A percentile compares a stretch with the other conserved stretches of the same genome.
phyloP scores from a whole-genome alignment of 2,797 vertebrate species.

The Melanotaenia maccullochi region DNA sequence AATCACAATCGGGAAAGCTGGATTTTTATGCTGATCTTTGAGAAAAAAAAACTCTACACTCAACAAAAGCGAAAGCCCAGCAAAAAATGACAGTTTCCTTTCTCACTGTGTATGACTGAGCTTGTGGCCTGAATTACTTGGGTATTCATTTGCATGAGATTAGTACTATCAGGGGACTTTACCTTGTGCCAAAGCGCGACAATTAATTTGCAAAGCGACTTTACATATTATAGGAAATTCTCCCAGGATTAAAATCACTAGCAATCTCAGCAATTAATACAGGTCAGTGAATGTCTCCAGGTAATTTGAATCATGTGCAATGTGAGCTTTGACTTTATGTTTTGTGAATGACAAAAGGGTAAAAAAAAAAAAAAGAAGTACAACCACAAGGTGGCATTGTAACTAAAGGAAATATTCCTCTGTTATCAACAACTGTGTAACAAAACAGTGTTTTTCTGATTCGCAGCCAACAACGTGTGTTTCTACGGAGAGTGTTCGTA shows the following conservation, averaged over 20 bases:
- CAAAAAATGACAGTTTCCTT: conserved; percentile 21
- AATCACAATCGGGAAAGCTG: not conserved
- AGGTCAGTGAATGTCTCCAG: conserved; percentile 41
- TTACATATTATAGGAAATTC: conserved; percentile 52
- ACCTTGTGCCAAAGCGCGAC: conserved; percentile 34
- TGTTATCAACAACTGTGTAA: not conserved
- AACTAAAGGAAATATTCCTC: not conserved
- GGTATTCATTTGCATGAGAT: conserved; percentile 58
- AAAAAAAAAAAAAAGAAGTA: not conserved
- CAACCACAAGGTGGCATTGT: not conserved
- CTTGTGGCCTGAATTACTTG: conserved; percentile 38
- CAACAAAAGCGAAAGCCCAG: conserved; percentile 18
- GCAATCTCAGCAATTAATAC: conserved; percentile 60
- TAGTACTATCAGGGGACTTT: conserved; percentile 59
- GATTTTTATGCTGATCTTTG: conserved; percentile 5
- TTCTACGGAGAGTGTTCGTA: conserved; percentile 99
- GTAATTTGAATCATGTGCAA: conserved; percentile 36
- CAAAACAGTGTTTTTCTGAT: not conserved
- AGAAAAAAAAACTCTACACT: conserved; percentile 5
- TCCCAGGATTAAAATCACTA: conserved; percentile 57
- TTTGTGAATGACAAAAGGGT: conserved; percentile 27
- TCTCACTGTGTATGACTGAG: conserved; percentile 32
- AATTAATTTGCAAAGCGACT: conserved; percentile 61
- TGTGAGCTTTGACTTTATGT: conserved; percentile 34
- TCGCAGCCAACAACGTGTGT: conserved; percentile 95